These are phyloP conservation scores for Holcopasites calliopsidis DNA, from an alignment of 1,140 invertebrate genomes.

Conservation along the genomic window DNA sequence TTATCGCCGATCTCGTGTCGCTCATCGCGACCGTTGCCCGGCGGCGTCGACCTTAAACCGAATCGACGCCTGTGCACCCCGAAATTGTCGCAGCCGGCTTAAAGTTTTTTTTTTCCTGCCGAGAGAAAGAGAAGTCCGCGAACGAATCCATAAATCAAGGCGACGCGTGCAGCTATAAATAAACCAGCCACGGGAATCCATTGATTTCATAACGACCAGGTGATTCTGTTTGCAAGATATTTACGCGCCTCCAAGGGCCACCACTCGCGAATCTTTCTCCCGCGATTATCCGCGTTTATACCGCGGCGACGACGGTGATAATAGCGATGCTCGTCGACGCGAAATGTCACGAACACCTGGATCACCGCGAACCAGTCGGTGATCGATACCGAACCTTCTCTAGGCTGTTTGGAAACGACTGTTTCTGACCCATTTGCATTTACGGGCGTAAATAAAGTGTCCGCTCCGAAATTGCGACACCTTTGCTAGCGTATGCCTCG, in stretches of 20 bases:
- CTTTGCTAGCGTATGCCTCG: not conserved
- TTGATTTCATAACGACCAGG: constrained; percentile 28
- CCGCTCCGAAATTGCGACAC: constrained; percentile 42
- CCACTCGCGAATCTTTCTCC: not conserved
- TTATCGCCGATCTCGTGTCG: constrained; percentile 5
- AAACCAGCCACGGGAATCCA: constrained; percentile 18
- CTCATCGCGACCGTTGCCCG: not conserved
- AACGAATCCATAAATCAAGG: constrained; percentile 28
- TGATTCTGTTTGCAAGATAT: constrained; percentile 22
- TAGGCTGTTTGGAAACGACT: constrained; percentile 52
- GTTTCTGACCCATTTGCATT: constrained; percentile 59
- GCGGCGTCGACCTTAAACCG: not conserved
- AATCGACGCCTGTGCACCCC: not conserved
- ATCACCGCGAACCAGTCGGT: not conserved
- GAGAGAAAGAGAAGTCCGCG: constrained; percentile 9
- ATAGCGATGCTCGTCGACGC: not conserved
- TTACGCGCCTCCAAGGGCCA: not conserved
- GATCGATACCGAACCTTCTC: constrained; percentile 53
- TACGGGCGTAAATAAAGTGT: constrained; percentile 55
- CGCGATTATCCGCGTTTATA: not conserved
- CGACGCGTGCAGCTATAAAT: constrained; percentile 20
- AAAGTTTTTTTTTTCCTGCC: constrained; percentile 6
- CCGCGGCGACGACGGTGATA: not conserved
- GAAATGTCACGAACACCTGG: constrained; percentile 40
- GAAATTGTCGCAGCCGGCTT: not conserved